Evolutionary conservation across 2,113 vertebrate species (phyloP).

Genomic region (Sorex araneus): DNA sequence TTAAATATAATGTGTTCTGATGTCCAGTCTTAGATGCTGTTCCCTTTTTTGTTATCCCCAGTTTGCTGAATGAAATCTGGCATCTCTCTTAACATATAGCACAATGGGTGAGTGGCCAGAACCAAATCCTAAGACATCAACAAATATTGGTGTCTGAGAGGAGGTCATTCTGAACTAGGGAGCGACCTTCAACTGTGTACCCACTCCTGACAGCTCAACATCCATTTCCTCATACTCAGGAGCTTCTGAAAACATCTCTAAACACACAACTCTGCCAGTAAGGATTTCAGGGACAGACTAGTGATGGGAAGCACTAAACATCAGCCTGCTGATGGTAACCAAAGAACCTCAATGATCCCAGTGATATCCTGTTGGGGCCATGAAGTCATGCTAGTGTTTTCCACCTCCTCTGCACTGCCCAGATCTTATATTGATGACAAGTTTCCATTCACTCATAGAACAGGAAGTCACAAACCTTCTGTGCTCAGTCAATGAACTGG

Average conservation of each 20-base stretch:
- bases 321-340: too few relatives aligned
- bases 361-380: neutral
- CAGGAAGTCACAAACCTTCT: neutral
- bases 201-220: neutral
- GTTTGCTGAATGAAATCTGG: conserved; percentile 1
- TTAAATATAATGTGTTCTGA: neutral
- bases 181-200: neutral
- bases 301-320: neutral
- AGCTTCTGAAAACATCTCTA: neutral
- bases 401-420: neutral
- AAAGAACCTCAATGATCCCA: neutral
- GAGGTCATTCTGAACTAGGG: neutral
- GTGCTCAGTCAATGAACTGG: neutral
- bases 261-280: neutral
- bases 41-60: neutral
- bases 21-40: neutral
- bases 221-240: neutral
- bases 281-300: neutral
- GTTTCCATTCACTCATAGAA: neutral
- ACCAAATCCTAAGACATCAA: neutral
- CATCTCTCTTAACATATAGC: neutral
- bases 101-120: neutral
- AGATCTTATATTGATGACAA: neutral
- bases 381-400: neutral
- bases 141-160: neutral